These are phyloP conservation scores for Dendrolimus pini DNA, from an alignment of 2,888 invertebrate genomes.

Conservation along the genomic window DNA sequence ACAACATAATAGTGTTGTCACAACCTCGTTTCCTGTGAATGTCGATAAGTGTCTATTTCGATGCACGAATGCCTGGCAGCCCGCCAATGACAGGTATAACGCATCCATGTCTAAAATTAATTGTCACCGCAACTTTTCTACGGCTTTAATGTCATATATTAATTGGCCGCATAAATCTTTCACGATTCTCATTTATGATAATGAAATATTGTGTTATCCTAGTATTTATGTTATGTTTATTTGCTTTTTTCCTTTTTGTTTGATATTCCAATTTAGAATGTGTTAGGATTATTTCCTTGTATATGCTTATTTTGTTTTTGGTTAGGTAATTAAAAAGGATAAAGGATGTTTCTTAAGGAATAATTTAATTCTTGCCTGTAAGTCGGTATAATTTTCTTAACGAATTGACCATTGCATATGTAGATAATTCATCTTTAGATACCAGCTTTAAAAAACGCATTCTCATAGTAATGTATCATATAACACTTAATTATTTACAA, in stretches of 20 bases:
- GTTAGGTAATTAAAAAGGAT: too few species aligned
- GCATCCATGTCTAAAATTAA: constrained; percentile 2
- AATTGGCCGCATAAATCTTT: constrained; percentile 11
- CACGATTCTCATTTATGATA: constrained; percentile 8
- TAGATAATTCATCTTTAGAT: too few species aligned
- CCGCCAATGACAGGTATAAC: not conserved
- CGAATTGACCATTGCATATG: too few species aligned
- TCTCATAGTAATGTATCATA: too few species aligned
- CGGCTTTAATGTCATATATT: constrained; percentile 14
- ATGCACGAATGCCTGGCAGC: constrained; percentile 1
- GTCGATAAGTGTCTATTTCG: constrained; percentile 2
- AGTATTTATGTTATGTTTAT: not conserved
- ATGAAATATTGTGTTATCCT: constrained; percentile 2
- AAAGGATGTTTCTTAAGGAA: too few species aligned
- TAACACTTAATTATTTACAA: too few species aligned
- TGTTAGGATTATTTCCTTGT: not conserved
- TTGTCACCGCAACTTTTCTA: constrained; percentile 12
- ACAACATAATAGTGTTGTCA: not conserved
- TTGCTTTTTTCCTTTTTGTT: not conserved
- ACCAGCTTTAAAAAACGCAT: too few species aligned
- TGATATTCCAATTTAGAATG: not conserved
- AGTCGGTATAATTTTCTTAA: too few species aligned
- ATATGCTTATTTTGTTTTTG: not conserved
- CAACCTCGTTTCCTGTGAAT: not conserved
- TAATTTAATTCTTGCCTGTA: too few species aligned